phyloP scores from a whole-genome alignment of 2,113 vertebrate species.

The Phoxinus phoxinus region DNA sequence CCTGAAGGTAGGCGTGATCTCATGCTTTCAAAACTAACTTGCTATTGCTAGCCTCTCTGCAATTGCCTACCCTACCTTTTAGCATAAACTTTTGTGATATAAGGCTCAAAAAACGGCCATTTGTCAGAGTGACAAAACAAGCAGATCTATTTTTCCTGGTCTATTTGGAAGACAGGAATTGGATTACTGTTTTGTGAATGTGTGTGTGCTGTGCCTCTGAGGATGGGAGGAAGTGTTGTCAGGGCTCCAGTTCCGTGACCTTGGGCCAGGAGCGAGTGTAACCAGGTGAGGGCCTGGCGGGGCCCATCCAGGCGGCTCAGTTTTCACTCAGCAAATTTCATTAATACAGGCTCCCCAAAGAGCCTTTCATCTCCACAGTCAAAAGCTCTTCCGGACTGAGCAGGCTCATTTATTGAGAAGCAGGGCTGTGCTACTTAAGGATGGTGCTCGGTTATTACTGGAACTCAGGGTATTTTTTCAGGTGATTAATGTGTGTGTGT shows the following conservation, averaged over 20 bases:
- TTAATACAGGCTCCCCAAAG: conserved; percentile 72
- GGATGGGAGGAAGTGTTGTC: conserved; percentile 35
- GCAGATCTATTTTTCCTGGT: conserved; percentile 15
- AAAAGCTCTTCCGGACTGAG: conserved; percentile 62
- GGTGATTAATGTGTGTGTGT: conserved; percentile 66
- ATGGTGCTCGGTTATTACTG: conserved; percentile 63
- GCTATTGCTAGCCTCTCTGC: no score
- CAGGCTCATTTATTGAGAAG: conserved; percentile 57
- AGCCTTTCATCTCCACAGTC: conserved; percentile 74
- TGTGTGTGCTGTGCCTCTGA: conserved; percentile 33
- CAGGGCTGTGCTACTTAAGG: conserved; percentile 51
- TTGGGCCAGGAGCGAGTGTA: conserved; percentile 51
- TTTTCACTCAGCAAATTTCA: conserved; percentile 82
- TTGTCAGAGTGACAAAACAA: conserved; percentile 27
- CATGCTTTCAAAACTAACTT: no score
- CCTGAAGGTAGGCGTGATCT: no score
- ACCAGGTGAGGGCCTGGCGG: conserved; percentile 62
- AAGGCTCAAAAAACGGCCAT: not conserved
- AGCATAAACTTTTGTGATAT: not conserved
- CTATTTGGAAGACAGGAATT: conserved; percentile 25
- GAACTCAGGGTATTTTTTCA: conserved; percentile 51
- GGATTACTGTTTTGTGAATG: conserved; percentile 37
- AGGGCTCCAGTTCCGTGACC: conserved; percentile 50
- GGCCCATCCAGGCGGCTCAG: conserved; percentile 51
- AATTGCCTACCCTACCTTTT: not conserved